phyloP scores from a whole-genome alignment of 64 coral and sea anemone genomes.

The Anthopleura sola region DNA sequence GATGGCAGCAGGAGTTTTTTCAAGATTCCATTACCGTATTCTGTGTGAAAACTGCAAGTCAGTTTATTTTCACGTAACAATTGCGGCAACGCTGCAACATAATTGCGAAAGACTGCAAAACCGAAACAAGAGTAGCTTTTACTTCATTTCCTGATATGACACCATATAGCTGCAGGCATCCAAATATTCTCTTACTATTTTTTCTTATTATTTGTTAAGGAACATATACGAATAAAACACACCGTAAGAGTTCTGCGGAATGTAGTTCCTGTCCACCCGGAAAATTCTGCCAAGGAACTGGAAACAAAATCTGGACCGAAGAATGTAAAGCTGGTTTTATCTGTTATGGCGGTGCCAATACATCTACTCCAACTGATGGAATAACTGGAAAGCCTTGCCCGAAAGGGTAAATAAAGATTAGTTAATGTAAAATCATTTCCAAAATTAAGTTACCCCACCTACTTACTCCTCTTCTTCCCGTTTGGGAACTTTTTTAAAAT shows the following conservation, averaged over 20 bases:
- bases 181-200: not conserved
- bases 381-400: slow-evolving; percentile 75
- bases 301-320: slow-evolving; percentile 73
- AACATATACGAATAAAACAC: slow-evolving; percentile 73
- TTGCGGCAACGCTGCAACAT: no score
- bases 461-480: not conserved
- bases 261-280: slow-evolving; percentile 81
- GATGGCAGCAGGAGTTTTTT: no score
- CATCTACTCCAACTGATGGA: slow-evolving; percentile 62
- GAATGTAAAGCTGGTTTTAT: slow-evolving; percentile 76
- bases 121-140: no score
- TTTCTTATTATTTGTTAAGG: slow-evolving; percentile 42
- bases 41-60: no score
- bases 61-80: no score
- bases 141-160: no score
- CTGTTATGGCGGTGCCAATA: slow-evolving; percentile 67
- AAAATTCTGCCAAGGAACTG: slow-evolving; percentile 79
- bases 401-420: slow-evolving; percentile 50
- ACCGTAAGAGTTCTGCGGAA: slow-evolving; percentile 47
- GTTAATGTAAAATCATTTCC: not conserved
- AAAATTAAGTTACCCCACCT: not conserved
- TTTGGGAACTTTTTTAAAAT: not conserved
- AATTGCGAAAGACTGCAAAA: no score
- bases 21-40: no score
- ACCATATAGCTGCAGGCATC: no score